Evolutionary conservation across 2,888 invertebrate species (phyloP).

Genomic region (Ormyrus labotus): DNA sequence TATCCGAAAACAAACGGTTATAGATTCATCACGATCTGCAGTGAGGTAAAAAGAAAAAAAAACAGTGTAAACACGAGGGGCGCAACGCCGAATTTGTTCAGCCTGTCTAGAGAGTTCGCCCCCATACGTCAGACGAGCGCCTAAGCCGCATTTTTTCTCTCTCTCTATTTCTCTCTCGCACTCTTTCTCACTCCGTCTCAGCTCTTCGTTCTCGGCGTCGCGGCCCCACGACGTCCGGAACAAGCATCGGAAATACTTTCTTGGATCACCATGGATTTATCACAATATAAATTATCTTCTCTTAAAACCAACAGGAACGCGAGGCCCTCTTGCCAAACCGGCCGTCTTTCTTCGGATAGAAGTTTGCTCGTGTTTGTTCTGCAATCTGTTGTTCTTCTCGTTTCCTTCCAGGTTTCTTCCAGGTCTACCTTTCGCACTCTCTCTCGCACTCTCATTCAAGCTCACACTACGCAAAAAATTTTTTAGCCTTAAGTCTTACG

Average conservation of each 20-base stretch:
- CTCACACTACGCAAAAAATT: constrained; percentile 51
- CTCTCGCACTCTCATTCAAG: constrained; percentile 55
- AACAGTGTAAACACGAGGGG: constrained; percentile 40
- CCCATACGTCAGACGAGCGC: constrained; percentile 31
- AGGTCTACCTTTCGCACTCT: constrained; percentile 10
- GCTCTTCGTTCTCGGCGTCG: constrained; percentile 28
- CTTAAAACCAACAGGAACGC: constrained; percentile 62
- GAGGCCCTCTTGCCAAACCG: constrained; percentile 59
- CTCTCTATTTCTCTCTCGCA: constrained; percentile 46
- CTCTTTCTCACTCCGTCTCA: constrained; percentile 20
- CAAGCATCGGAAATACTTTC: constrained; percentile 74
- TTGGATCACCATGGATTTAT: constrained; percentile 75
- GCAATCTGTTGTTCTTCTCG: constrained; percentile 1
- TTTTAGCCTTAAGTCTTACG: constrained; percentile 64
- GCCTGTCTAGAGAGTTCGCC: constrained; percentile 46
- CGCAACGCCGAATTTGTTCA: constrained; percentile 50
- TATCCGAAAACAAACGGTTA: constrained; percentile 6
- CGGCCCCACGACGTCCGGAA: constrained; percentile 48
- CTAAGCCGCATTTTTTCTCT: constrained; percentile 28
- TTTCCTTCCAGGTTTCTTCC: constrained; percentile 6
- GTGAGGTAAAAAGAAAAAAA: not conserved
- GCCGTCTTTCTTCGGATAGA: constrained; percentile 15
- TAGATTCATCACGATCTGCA: constrained; percentile 19
- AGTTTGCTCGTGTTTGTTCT: constrained; percentile 13
- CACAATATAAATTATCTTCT: constrained; percentile 71